Evolutionary conservation across 2,113 vertebrate genomes (phyloP).

Genomic region (Poeciliopsis occidentalis): DNA sequence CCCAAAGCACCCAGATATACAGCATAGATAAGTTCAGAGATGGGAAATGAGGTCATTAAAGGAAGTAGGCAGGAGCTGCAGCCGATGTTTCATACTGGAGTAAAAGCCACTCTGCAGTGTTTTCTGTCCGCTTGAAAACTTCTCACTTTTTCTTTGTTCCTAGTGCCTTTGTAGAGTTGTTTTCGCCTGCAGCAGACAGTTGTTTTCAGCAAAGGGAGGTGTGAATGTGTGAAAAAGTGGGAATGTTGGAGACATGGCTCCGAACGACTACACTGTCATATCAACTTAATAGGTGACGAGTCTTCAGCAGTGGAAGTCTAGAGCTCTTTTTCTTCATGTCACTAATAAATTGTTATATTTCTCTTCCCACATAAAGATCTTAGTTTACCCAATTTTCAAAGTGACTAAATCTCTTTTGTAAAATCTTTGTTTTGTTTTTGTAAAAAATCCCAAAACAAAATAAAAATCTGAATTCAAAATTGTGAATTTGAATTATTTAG

Average conservation of each 20-base stretch:
- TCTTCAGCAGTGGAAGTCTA: not conserved
- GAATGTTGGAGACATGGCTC: not conserved
- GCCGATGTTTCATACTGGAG: not conserved
- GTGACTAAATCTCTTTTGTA: not conserved
- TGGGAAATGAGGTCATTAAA: not conserved
- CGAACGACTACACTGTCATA: not conserved
- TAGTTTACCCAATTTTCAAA: not conserved
- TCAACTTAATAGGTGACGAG: not conserved
- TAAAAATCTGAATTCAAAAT: not conserved
- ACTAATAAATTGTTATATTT: not conserved
- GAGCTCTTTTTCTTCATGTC: not conserved
- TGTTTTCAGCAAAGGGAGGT: conserved; percentile 3
- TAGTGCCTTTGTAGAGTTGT: not conserved
- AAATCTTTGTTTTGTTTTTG: not conserved
- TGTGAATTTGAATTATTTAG: not conserved
- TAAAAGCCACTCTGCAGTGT: not conserved
- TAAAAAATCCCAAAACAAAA: not conserved
- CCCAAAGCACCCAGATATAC: conserved; percentile 14
- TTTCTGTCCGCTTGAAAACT: not conserved
- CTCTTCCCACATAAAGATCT: not conserved
- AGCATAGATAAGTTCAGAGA: conserved; percentile 7
- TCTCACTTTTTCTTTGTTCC: not conserved
- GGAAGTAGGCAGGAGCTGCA: not conserved
- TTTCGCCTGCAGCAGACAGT: conserved; percentile 1
- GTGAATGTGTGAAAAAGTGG: conserved; percentile 1